Percentiles rank a stretch among this genome's conserved stretches.
phyloP scores from a whole-genome alignment of 92 coral and sea anemone species.

The Porites cylindrica region DNA sequence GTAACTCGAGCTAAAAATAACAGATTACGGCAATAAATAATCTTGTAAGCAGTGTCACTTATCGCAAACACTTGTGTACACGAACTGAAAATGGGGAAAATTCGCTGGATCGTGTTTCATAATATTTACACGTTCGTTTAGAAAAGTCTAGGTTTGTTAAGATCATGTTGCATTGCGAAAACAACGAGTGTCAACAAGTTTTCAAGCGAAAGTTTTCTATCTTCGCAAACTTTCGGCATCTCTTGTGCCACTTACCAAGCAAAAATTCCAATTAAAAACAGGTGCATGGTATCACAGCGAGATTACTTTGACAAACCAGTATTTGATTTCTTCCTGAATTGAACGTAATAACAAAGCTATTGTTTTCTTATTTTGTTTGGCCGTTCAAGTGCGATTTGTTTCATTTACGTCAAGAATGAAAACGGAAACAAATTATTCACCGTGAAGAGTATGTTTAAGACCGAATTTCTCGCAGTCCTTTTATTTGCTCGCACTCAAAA shows the following conservation, averaged over 20 bases:
- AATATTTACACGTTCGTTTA: conserved; percentile 10
- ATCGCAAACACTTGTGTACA: conserved; percentile 39
- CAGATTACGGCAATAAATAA: conserved; percentile 39
- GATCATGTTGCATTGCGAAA: conserved; percentile 1
- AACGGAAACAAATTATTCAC: conserved; percentile 5
- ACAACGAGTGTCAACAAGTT: neutral
- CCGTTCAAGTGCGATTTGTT: conserved; percentile 6
- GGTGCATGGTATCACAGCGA: conserved; percentile 20
- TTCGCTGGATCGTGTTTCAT: conserved; percentile 41
- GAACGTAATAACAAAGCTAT: conserved; percentile 27
- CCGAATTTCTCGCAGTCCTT: conserved; percentile 12
- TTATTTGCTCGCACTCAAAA: neutral
- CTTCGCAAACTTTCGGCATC: neutral
- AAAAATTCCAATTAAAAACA: conserved; percentile 28
- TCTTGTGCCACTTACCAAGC: neutral
- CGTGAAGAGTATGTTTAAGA: neutral
- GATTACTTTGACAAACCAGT: conserved; percentile 24
- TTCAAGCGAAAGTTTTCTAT: neutral
- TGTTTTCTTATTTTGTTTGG: conserved; percentile 28
- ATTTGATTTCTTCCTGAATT: conserved; percentile 44
- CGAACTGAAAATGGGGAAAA: conserved; percentile 11
- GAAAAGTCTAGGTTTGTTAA: conserved; percentile 22
- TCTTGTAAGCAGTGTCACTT: conserved; percentile 33
- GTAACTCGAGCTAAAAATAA: conserved; percentile 47
- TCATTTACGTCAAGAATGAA: neutral